Evolutionary conservation across 2,888 invertebrate species (phyloP).

Genomic region (Gari tellinella): DNA sequence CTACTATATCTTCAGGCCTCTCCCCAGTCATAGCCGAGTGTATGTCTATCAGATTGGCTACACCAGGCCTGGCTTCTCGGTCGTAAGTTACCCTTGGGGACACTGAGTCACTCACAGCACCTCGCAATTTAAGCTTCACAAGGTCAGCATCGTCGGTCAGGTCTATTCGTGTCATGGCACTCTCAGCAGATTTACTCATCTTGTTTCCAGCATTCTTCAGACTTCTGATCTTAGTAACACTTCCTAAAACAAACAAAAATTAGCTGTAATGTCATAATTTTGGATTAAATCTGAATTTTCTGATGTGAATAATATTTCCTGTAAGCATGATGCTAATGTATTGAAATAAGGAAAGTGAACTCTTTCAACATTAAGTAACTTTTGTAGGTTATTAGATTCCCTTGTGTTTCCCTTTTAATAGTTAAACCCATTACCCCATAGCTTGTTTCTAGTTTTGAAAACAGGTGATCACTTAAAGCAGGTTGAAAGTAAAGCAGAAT

Average conservation of each 20-base stretch:
- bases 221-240: constrained; percentile 88
- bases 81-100: constrained; percentile 91
- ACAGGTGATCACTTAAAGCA: no score
- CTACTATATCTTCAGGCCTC: constrained; percentile 89
- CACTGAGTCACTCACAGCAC: constrained; percentile 95
- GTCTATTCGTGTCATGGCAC: constrained; percentile 91
- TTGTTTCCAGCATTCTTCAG: constrained; percentile 94
- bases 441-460: no score
- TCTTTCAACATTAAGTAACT: no score
- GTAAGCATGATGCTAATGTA: no score
- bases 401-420: no score
- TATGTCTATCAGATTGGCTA: constrained; percentile 94
- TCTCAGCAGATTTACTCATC: constrained; percentile 98
- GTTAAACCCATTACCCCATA: no score
- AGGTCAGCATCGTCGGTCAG: constrained; percentile 90
- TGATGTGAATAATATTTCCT: no score
- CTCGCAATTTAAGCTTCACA: constrained; percentile 91
- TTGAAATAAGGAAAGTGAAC: no score
- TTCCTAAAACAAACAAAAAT: constrained; percentile 62
- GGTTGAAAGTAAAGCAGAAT: no score
- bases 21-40: constrained; percentile 91
- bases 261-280: no score
- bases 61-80: constrained; percentile 91
- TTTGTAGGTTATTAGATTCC: no score
- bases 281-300: no score